Conservation (phyloP, 2,888 invertebrate genomes). For the Harpalus rubripes region DNA sequence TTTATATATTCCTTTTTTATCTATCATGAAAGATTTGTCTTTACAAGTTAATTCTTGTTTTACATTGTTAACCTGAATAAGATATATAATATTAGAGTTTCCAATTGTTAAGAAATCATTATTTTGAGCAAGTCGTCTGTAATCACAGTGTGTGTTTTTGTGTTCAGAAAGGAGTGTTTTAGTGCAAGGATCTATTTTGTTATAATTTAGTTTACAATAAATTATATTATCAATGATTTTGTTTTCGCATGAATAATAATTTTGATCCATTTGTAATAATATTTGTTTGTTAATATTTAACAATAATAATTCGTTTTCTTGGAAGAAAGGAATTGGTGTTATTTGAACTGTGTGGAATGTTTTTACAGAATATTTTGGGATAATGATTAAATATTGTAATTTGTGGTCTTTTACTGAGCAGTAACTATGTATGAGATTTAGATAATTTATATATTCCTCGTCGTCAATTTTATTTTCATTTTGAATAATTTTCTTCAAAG, state of each 20-base stretch:
- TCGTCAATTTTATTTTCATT: not conserved
- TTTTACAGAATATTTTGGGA: not conserved
- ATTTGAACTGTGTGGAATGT: not conserved
- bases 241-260: not conserved
- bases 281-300: not conserved
- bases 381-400: not conserved
- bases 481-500: not conserved
- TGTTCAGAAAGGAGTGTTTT: not conserved
- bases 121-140: not conserved
- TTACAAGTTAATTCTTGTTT: too few species aligned
- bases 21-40: too few species aligned
- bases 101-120: too few species aligned
- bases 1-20: too few species aligned
- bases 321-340: not conserved
- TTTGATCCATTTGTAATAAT: slow-evolving; percentile 1
- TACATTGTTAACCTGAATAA: too few species aligned
- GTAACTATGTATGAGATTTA: not conserved
- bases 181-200: not conserved
- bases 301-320: not conserved
- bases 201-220: not conserved
- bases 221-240: not conserved
- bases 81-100: too few species aligned
- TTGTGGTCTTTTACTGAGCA: not conserved
- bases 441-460: not conserved
- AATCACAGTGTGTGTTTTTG: not conserved